A percentile compares a stretch with the other conserved stretches of the same genome.
These are phyloP conservation scores for Graphium colonna DNA, from an alignment of 2,888 invertebrate genomes.

Conservation along the genomic window DNA sequence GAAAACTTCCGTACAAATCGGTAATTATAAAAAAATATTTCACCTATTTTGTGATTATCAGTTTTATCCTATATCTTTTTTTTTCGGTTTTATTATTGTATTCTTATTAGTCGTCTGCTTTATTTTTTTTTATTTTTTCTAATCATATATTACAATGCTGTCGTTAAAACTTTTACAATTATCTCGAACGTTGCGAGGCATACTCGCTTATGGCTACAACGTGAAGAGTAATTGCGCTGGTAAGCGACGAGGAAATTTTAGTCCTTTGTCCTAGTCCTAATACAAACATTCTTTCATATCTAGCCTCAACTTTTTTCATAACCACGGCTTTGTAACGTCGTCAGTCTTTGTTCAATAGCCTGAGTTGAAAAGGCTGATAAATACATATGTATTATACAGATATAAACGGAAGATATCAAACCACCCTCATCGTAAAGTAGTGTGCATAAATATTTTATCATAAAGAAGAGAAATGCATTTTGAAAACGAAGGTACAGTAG, in stretches of 20 bases:
- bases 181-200: background rate
- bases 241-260: constrained; percentile 13
- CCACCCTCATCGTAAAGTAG: background rate
- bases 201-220: background rate
- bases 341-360: constrained; percentile 22
- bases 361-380: constrained; percentile 8
- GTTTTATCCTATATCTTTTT: too few species aligned
- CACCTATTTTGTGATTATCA: too few species aligned
- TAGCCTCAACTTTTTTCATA: constrained; percentile 22
- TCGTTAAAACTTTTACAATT: constrained; percentile 1
- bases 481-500: too few species aligned
- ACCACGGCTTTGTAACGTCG: constrained; percentile 18
- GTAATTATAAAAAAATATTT: too few species aligned
- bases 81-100: too few species aligned
- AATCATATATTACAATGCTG: background rate
- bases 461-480: too few species aligned
- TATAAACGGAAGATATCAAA: constrained; percentile 1
- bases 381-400: background rate
- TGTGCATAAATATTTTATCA: background rate
- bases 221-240: constrained; percentile 10
- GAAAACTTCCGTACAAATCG: too few species aligned
- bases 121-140: background rate
- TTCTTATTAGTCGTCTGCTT: background rate
- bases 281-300: constrained; percentile 18
- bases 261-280: constrained; percentile 23